Percentiles rank a stretch among this genome's conserved stretches.
These are phyloP conservation scores for Pagetopsis macropterus DNA, from an alignment of 2,797 vertebrate species.

Conservation along the genomic window DNA sequence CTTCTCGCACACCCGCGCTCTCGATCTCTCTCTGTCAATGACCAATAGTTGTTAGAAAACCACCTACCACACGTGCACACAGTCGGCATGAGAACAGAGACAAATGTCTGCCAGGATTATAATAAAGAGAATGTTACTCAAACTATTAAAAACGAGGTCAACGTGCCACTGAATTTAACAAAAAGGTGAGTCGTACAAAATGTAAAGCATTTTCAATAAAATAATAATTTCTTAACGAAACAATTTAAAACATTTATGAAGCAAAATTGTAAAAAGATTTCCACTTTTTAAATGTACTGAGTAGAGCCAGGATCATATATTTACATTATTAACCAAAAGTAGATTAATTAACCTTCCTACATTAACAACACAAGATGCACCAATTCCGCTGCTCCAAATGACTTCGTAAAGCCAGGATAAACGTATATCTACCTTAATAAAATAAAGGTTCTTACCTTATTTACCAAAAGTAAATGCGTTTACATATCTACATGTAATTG, in stretches of 20 bases:
- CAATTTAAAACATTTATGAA: not conserved
- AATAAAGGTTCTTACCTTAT: no score
- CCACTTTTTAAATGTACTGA: not conserved
- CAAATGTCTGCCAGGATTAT: not conserved
- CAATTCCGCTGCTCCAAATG: no score
- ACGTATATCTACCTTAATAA: no score
- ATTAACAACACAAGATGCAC: no score
- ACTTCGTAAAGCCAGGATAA: no score
- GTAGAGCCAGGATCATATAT: not conserved
- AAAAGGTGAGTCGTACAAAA: no score
- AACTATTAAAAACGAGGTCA: not conserved
- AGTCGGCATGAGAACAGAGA: slow-evolving; percentile 12
- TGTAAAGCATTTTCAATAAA: not conserved
- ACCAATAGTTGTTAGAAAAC: slow-evolving; percentile 49
- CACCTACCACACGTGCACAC: slow-evolving; percentile 32
- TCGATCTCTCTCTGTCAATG: slow-evolving; percentile 34
- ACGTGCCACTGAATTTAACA: not conserved
- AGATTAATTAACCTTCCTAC: not conserved
- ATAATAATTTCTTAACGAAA: not conserved
- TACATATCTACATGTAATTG: no score
- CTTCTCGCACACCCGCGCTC: slow-evolving; percentile 42
- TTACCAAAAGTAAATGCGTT: no score
- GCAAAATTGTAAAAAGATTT: not conserved
- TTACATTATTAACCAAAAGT: not conserved
- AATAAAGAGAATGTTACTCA: not conserved